Percentiles rank a stretch among this genome's conserved stretches.
Evolutionary conservation across 2,888 invertebrate species (phyloP).

Genomic region (Eristalis arbustorum): DNA sequence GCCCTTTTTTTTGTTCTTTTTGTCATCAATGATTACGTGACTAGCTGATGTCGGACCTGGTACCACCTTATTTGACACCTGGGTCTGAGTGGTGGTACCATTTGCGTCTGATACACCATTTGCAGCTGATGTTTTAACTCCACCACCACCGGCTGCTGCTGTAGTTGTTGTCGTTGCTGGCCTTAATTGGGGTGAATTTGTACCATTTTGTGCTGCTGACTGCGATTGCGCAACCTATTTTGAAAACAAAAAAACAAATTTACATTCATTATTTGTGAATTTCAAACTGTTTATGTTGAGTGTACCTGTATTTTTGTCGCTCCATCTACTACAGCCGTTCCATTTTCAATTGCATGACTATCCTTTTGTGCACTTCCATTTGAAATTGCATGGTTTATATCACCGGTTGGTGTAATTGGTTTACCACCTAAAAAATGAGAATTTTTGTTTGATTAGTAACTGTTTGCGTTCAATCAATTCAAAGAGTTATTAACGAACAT

Average conservation of each 20-base stretch:
- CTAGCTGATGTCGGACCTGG: slow-evolving; percentile 92
- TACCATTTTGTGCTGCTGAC: slow-evolving; percentile 80
- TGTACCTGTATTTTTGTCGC: slow-evolving; percentile 79
- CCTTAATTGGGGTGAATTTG: slow-evolving; percentile 78
- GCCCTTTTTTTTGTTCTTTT: slow-evolving; percentile 97
- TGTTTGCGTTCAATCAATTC: not conserved
- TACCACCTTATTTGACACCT: slow-evolving; percentile 82
- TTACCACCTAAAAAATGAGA: slow-evolving; percentile 77
- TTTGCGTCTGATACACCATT: slow-evolving; percentile 76
- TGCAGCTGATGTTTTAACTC: slow-evolving; percentile 73
- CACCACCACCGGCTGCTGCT: slow-evolving; percentile 44
- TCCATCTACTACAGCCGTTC: slow-evolving; percentile 78
- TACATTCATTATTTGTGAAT: slow-evolving; percentile 10
- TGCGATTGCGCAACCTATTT: slow-evolving; percentile 79
- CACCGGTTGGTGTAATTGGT: slow-evolving; percentile 80
- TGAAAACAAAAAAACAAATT: slow-evolving; percentile 11
- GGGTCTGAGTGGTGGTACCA: slow-evolving; percentile 79
- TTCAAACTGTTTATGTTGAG: not conserved
- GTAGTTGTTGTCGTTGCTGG: slow-evolving; percentile 71
- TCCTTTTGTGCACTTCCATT: slow-evolving; percentile 74
- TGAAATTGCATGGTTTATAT: slow-evolving; percentile 73
- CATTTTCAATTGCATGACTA: slow-evolving; percentile 77
- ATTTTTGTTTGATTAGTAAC: not conserved
- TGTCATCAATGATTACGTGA: slow-evolving; percentile 89
- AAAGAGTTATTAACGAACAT: not conserved